Evolutionary conservation across 2,797 vertebrate species (phyloP).

Genomic region (Acrossocheilus wenchowensis): DNA sequence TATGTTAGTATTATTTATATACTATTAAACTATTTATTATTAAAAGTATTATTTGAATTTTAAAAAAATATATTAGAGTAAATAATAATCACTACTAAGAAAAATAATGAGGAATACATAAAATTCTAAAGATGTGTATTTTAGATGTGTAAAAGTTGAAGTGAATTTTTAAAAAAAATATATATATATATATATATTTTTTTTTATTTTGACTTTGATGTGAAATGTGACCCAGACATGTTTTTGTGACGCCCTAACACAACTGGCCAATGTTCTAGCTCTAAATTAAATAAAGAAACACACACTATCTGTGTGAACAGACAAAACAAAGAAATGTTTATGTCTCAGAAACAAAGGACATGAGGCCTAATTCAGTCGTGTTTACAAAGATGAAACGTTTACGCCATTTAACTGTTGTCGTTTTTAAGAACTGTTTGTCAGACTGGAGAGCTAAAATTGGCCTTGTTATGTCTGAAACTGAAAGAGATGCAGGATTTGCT

Average conservation of each 20-base stretch:
- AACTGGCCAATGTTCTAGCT: neutral
- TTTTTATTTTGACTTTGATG: neutral
- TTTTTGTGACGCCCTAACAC: neutral
- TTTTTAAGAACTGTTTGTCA: slow-evolving; percentile 5
- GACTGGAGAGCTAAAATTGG: slow-evolving; percentile 17
- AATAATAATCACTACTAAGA: neutral
- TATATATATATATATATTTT: no score
- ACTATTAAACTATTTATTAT: neutral
- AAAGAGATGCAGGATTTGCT: neutral
- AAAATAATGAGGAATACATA: neutral
- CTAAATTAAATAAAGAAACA: neutral
- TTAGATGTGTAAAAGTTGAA: neutral
- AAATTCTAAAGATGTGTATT: neutral
- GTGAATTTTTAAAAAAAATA: no score
- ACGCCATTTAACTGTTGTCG: slow-evolving; percentile 4
- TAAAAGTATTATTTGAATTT: no score
- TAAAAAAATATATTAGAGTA: neutral
- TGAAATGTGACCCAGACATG: slow-evolving; percentile 3
- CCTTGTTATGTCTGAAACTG: slow-evolving; percentile 18
- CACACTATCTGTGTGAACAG: slow-evolving; percentile 7
- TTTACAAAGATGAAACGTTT: slow-evolving; percentile 7
- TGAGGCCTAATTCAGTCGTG: neutral
- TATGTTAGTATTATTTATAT: neutral
- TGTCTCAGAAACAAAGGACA: slow-evolving; percentile 8
- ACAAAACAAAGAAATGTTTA: slow-evolving; percentile 29